Evolutionary conservation across 2,113 vertebrate species (phyloP), one percentile per base, ranked within the genome.

Genomic region (Prionailurus viverrinus): DNA sequence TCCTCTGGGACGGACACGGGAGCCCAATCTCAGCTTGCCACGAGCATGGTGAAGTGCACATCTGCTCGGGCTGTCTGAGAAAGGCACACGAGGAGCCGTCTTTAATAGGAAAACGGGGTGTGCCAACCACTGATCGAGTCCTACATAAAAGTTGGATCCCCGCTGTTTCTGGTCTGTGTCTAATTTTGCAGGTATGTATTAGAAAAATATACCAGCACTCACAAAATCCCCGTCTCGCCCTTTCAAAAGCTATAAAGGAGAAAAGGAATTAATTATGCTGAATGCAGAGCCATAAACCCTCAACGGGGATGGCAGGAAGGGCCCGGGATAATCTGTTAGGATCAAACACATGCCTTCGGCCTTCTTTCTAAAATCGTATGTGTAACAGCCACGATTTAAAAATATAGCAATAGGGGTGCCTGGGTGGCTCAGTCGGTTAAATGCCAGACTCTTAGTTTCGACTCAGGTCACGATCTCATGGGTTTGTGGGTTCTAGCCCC

Each of bases 1-100:
- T 9, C 1, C 3, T 19, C 7, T 7, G 58, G 45, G 23, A 53
- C 5, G 8, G 25, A 23, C 36, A 1, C 55, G 5, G 0, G 11
- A 74, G 71, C 9, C 36, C 8, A 2, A 0, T 4, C 36, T 5
- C 13, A 39, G 7, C 66, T 31, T 53, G 66, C 45, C 51, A 6
- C 48, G 5, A 31, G 36, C 53, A 3, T 7, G 1, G 14, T 5
- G 4, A 7, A 36, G 39, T 1, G 4, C 5, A 2, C 16, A 3
- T 36, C 21, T 13, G 53, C 45, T 5, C 36, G 11, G 36, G 23
- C 16, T 31, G 61, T 29, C 61, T 36, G 5, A 33, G 68, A 23
- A n/a, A n/a, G 23, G 31, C 61, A 16, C 15, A 0, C 0, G 15
- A 65, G 63, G 31, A 3, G n/a, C 69, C 11, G 36, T 21, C 95